Evolutionary conservation across 1,140 invertebrate genomes (phyloP).

Genomic region (Leptoteleia sp.): DNA sequence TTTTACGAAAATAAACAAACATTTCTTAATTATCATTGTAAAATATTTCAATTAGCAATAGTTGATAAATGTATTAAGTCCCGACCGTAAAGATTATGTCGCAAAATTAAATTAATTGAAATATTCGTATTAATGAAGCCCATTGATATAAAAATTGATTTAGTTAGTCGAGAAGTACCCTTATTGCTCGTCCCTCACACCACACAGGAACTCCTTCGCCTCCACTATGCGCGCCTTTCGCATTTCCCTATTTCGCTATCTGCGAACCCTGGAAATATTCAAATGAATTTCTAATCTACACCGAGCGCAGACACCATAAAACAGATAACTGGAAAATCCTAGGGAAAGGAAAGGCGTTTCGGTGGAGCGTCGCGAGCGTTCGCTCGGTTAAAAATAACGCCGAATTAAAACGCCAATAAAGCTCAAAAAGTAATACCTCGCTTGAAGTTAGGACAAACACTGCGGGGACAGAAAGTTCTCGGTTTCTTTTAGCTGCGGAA

Average conservation of each 20-base stretch:
- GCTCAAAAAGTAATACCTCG: not conserved
- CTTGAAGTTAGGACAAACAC: slow-evolving; percentile 16
- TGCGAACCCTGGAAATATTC: slow-evolving; percentile 73
- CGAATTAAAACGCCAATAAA: not conserved
- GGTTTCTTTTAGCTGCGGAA: slow-evolving; percentile 22
- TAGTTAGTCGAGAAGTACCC: slow-evolving; percentile 11
- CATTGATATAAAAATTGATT: slow-evolving; percentile 22
- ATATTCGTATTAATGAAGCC: too few species aligned
- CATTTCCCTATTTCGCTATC: slow-evolving; percentile 70
- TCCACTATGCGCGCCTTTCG: slow-evolving; percentile 53
- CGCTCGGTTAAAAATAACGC: not conserved
- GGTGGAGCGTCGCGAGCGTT: slow-evolving; percentile 4
- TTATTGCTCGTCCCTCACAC: slow-evolving; percentile 37
- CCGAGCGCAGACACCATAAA: slow-evolving; percentile 48
- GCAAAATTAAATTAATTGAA: too few species aligned
- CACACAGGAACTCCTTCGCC: slow-evolving; percentile 43
- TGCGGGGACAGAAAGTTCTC: slow-evolving; percentile 9
- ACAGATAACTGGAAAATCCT: slow-evolving; percentile 48
- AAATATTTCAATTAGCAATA: too few species aligned
- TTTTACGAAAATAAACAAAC: too few species aligned
- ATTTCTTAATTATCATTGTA: too few species aligned
- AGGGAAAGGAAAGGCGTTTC: slow-evolving; percentile 9
- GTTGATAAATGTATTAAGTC: too few species aligned
- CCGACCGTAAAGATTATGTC: too few species aligned
- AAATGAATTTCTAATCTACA: slow-evolving; percentile 77